Conservation (phyloP, 2,888 invertebrate species). For the Scrobipalpa costella region DNA sequence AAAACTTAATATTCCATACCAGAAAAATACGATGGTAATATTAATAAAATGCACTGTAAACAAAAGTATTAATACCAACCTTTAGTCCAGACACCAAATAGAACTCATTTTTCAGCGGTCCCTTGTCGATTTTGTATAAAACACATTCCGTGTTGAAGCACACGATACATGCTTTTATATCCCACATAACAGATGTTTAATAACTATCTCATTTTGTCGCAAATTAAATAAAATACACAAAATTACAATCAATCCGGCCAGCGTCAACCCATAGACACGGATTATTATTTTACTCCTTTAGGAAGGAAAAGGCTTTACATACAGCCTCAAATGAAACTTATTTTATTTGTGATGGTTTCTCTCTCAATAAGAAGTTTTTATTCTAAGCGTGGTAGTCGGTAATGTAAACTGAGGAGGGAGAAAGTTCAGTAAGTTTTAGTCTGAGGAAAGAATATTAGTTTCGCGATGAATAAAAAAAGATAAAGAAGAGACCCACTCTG, state of each 20-base stretch:
- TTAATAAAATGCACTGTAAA: conserved; percentile 17
- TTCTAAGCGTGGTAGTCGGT: no score
- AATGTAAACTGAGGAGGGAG: no score
- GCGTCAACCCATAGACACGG: neutral
- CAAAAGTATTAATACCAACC: conserved; percentile 45
- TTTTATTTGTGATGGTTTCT: no score
- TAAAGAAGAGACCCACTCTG: no score
- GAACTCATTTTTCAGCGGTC: conserved; percentile 57
- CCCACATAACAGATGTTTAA: conserved; percentile 20
- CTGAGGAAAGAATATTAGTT: no score
- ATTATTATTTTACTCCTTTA: no score
- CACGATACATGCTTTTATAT: conserved; percentile 58
- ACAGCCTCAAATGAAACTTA: no score
- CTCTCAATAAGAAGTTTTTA: no score
- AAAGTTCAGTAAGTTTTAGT: no score
- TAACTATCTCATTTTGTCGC: conserved; percentile 1
- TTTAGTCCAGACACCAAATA: conserved; percentile 63
- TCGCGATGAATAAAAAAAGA: no score
- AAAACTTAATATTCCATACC: neutral
- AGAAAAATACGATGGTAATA: neutral
- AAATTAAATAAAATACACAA: neutral
- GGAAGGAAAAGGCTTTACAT: no score
- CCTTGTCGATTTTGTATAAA: conserved; percentile 56
- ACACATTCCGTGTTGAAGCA: conserved; percentile 62
- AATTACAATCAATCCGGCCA: neutral